These are phyloP conservation scores for Scolanthus callimorphus DNA, from an alignment of 92 coral and sea anemone species.

Conservation along the genomic window DNA sequence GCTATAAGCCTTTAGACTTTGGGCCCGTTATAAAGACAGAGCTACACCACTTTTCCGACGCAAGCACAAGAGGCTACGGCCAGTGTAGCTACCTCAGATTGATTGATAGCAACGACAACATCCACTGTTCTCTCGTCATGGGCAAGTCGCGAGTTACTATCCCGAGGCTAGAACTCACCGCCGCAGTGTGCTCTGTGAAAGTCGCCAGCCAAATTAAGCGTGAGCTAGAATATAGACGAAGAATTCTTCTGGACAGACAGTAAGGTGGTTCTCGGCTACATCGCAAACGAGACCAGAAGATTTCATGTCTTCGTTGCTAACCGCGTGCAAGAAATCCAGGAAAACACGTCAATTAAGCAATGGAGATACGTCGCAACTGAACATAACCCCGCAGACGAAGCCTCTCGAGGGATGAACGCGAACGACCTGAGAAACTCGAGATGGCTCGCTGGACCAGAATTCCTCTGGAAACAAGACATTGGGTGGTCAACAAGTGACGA, in stretches of 20 bases:
- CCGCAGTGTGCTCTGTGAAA: slow-evolving; percentile 24
- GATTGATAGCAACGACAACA: slow-evolving; percentile 9
- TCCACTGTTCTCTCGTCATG: slow-evolving; percentile 41
- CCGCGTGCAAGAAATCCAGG: no score
- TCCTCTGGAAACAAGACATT: no score
- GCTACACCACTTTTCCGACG: slow-evolving; percentile 44
- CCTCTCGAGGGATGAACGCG: no score
- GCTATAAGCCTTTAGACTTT: slow-evolving; percentile 35
- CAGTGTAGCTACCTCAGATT: slow-evolving; percentile 45
- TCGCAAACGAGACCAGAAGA: slow-evolving; percentile 37
- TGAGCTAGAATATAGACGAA: slow-evolving; percentile 10
- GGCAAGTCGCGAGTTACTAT: slow-evolving; percentile 37
- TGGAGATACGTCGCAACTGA: no score
- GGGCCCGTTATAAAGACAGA: slow-evolving; percentile 19
- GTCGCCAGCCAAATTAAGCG: slow-evolving; percentile 15
- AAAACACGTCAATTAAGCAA: no score
- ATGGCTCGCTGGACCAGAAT: no score
- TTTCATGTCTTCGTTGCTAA: no score
- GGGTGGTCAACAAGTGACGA: no score
- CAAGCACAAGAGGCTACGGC: slow-evolving; percentile 39
- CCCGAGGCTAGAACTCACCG: slow-evolving; percentile 41
- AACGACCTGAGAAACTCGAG: no score
- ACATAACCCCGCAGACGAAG: no score
- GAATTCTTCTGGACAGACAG: slow-evolving; percentile 46
- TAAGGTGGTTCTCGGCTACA: slow-evolving; percentile 44